A percentile compares a stretch with the other conserved stretches of the same genome.
Evolutionary conservation across 1,140 invertebrate species (phyloP).

Genomic region (Drosophila nigrodunni): DNA sequence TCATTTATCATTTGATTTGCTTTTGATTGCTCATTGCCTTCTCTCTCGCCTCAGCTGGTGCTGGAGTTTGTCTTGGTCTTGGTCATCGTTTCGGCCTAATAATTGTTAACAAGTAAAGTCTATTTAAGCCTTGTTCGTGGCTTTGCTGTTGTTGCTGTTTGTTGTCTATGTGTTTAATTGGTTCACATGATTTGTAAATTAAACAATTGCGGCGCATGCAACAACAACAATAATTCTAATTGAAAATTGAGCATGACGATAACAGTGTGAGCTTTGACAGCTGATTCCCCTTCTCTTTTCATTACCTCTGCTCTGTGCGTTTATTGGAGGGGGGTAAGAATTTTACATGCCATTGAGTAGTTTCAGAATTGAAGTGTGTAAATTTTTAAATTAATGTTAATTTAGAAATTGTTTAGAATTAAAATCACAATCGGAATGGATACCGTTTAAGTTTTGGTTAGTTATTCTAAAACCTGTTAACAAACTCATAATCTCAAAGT

Average conservation of each 20-base stretch:
- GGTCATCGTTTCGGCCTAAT: slow-evolving; percentile 42
- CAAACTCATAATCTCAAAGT: too few species aligned
- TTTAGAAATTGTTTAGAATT: too few species aligned
- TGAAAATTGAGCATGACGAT: slow-evolving; percentile 77
- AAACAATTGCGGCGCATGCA: slow-evolving; percentile 76
- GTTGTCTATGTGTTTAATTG: slow-evolving; percentile 73
- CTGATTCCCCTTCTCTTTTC: slow-evolving; percentile 6
- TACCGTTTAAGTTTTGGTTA: too few species aligned
- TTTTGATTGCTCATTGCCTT: slow-evolving; percentile 64
- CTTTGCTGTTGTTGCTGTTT: slow-evolving; percentile 42
- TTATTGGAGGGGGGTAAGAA: slow-evolving; percentile 1
- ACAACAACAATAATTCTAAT: slow-evolving; percentile 76
- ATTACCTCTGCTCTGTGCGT: background rate
- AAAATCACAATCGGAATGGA: too few species aligned
- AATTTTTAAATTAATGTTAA: too few species aligned
- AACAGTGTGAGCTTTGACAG: slow-evolving; percentile 77
- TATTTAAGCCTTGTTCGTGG: slow-evolving; percentile 80
- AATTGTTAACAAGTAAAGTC: slow-evolving; percentile 83
- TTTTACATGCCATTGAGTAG: slow-evolving; percentile 3
- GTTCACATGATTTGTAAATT: slow-evolving; percentile 84
- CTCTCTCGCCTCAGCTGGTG: slow-evolving; percentile 5
- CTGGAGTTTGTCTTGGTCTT: background rate
- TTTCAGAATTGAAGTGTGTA: background rate
- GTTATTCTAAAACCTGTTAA: too few species aligned
- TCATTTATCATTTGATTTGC: slow-evolving; percentile 83